Percentiles rank a stretch among this genome's conserved stretches.
Evolutionary conservation across 2,888 invertebrate species (phyloP).

Genomic region (Rhogogaster chlorosoma): DNA sequence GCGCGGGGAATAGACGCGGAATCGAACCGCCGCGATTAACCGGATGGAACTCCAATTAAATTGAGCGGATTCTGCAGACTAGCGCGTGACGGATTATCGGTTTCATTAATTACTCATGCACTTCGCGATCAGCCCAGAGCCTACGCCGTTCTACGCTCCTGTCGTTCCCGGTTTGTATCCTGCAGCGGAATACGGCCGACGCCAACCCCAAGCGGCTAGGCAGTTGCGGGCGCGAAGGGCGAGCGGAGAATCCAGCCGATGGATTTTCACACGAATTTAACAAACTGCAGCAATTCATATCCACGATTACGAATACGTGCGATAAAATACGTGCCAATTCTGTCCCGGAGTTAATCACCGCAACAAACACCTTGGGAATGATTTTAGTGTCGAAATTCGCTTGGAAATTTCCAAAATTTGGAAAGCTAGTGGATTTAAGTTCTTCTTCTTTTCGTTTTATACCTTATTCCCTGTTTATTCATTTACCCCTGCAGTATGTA

Average conservation of each 20-base stretch:
- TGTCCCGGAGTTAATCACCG: not conserved
- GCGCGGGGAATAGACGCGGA: not conserved
- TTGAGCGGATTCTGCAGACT: conserved; percentile 74
- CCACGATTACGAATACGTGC: not conserved
- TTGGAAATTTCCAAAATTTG: too few species aligned
- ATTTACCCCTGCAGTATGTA: not conserved
- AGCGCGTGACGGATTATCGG: conserved; percentile 71
- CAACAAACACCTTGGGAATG: not conserved
- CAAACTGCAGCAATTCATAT: not conserved
- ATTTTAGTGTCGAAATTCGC: too few species aligned
- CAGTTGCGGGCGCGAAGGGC: not conserved
- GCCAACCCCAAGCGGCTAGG: not conserved
- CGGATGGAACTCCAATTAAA: conserved; percentile 76
- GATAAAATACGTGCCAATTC: not conserved
- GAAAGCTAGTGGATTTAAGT: too few species aligned
- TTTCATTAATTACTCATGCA: conserved; percentile 76
- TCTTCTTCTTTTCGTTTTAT: not conserved
- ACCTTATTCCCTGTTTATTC: not conserved
- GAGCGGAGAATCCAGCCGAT: not conserved
- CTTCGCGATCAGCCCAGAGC: conserved; percentile 29
- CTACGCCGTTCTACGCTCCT: not conserved
- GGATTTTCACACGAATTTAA: conserved; percentile 17
- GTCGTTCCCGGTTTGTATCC: conserved; percentile 42
- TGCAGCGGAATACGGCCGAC: not conserved
- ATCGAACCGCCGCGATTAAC: conserved; percentile 20